Evolutionary conservation across 23 tunicate genomes (phyloP), one percentile per base, ranked within the genome.

Genomic region (Halocynthia roretzi): DNA sequence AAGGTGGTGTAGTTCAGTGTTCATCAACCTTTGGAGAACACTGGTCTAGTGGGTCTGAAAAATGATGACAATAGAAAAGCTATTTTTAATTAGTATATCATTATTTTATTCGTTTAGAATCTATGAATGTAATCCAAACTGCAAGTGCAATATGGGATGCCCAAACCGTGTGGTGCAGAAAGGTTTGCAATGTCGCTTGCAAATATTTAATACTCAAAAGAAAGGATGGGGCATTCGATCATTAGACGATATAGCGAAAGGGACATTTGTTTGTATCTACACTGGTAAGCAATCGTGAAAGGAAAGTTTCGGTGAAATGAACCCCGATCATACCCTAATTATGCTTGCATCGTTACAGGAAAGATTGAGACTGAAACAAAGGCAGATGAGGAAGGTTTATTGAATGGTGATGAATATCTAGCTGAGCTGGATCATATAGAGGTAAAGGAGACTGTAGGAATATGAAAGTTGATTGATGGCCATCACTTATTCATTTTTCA

Each of bases 181-280:
- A 23, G 99, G 99, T 5, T 61, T 88, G 11, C 90, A 90, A 56
- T 85, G 89, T 54, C 70, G 94, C 5, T 75, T 94, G 53, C 99
- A 94, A 75, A 57, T 94, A 84, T 94, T 88, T 66, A 94, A 94
- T 60, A 94, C 99, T n/a, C 84, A 84, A 65, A 88, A 87, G 77
- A 94, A 94, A 63, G 99, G 99, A 53, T 94, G 99, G 99, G 99
- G 99, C 48, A 81, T 94, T 10, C 72, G 99, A 15, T 88, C 91
- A 52, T 22, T 94, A 65, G 89, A 90, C 63, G 99, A 94, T 66
- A 88, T 94, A 19, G 84, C 95, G 0, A 80, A 71, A 51, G 99
- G 99, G 1, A 63, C 99, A 8, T 94, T 94, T 73, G 89, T 94
- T 17, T 94, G 99, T 61, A 82, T 88, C 23, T 94, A 94, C 70